Evolutionary conservation across 2,797 vertebrate species (phyloP).

Genomic region (Diplodus puntazzo): DNA sequence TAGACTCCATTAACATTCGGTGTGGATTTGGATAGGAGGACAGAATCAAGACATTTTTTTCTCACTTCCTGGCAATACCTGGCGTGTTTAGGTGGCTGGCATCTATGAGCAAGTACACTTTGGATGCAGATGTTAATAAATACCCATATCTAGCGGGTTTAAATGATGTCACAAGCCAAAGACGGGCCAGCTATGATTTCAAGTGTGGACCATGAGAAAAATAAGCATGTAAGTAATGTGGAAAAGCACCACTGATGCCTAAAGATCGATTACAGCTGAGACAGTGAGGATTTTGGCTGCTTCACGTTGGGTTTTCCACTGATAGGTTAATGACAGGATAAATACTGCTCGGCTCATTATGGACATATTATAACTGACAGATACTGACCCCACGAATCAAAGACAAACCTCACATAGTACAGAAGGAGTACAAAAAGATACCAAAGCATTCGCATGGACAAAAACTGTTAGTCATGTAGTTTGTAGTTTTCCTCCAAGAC

Average conservation of each 20-base stretch:
- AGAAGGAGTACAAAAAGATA: neutral
- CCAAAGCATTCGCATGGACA: neutral
- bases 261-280: conserved; percentile 27
- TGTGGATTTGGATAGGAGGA: no score
- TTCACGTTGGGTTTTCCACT: conserved; percentile 30
- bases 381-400: conserved; percentile 48
- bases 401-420: neutral
- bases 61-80: no score
- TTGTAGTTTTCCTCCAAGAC: neutral
- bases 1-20: no score
- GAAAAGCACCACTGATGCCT: neutral
- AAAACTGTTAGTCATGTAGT: neutral
- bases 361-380: conserved; percentile 14
- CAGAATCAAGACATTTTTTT: no score
- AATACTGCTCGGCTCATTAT: conserved; percentile 24
- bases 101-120: no score
- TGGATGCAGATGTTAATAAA: no score
- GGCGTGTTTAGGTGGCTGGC: no score
- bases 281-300: conserved; percentile 28
- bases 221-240: conserved; percentile 12
- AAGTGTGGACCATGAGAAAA: neutral
- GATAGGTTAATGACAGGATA: conserved; percentile 42
- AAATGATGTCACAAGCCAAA: neutral
- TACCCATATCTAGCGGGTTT: no score
- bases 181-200: neutral